Evolutionary conservation across 2,113 vertebrate species (phyloP).

Genomic region (Potamarius usumacintae): DNA sequence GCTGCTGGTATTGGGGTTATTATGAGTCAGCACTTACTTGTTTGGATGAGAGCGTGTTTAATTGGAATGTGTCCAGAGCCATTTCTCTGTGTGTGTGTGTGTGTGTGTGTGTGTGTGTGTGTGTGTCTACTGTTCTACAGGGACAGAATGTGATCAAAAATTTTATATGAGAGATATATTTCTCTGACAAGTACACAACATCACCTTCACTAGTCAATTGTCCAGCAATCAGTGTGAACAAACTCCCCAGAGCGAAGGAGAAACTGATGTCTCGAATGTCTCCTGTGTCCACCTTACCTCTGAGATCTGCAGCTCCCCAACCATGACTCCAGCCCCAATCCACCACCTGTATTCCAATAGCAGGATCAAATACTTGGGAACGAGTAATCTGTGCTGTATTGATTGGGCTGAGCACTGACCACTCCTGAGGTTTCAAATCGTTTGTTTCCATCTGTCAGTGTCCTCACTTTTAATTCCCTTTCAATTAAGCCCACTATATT

Average conservation of each 20-base stretch:
- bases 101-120: background rate
- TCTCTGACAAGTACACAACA: constrained; percentile 4
- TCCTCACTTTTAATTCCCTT: constrained; percentile 65
- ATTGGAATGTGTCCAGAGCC: too few relatives aligned
- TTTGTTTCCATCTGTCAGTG: constrained; percentile 70
- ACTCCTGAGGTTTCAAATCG: constrained; percentile 71
- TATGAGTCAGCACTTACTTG: constrained; percentile 36
- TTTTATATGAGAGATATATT: background rate
- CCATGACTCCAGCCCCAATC: constrained; percentile 39
- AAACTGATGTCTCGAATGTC: background rate
- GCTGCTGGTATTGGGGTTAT: constrained; percentile 49
- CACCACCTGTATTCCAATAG: constrained; percentile 62
- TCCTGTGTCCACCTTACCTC: background rate
- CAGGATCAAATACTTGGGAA: constrained; percentile 57
- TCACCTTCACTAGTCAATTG: constrained; percentile 29
- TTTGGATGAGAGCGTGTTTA: background rate
- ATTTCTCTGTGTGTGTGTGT: background rate
- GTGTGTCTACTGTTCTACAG: background rate
- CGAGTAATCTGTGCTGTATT: constrained; percentile 71
- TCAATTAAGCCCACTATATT: constrained; percentile 69
- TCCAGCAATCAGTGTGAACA: constrained; percentile 53
- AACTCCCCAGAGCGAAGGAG: constrained; percentile 40
- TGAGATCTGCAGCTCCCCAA: constrained; percentile 16
- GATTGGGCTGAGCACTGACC: constrained; percentile 68
- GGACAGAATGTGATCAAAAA: background rate